These are phyloP conservation scores for Petrocephalus zakoni DNA, from an alignment of 2,113 vertebrate genomes.

Conservation along the genomic window DNA sequence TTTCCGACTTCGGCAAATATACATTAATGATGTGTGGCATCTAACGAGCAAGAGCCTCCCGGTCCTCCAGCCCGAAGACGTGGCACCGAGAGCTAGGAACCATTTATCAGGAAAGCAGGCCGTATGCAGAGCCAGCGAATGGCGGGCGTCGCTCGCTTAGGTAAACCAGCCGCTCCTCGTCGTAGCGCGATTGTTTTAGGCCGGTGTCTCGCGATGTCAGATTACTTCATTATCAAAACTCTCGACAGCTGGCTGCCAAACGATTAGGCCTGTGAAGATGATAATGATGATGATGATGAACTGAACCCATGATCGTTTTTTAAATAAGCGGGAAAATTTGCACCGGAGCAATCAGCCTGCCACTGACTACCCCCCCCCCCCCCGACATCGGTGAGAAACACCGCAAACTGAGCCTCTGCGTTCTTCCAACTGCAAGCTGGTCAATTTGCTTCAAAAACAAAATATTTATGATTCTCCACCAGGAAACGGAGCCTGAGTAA, in stretches of 20 bases:
- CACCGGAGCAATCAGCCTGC: background rate
- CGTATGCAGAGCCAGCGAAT: conserved; percentile 44
- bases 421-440: background rate
- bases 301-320: conserved; percentile 59
- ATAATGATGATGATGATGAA: conserved; percentile 69
- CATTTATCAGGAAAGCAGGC: conserved; percentile 47
- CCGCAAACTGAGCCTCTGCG: background rate
- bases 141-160: conserved; percentile 49
- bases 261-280: conserved; percentile 63
- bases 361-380: background rate
- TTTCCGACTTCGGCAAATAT: conserved; percentile 43
- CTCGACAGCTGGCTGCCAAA: conserved; percentile 66
- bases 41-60: conserved; percentile 44
- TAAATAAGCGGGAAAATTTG: conserved; percentile 37
- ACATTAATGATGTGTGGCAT: conserved; percentile 49
- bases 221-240: conserved; percentile 64
- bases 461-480: background rate
- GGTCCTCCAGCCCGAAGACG: conserved; percentile 47
- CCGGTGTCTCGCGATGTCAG: conserved; percentile 49
- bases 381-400: background rate
- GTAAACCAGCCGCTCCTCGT: conserved; percentile 49
- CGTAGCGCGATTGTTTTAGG: conserved; percentile 23
- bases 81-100: conserved; percentile 49
- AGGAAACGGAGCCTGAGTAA: background rate
- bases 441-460: background rate